Percentiles rank a stretch among this genome's conserved stretches.
phyloP scores from a whole-genome alignment of 2,797 vertebrate genomes.

The Nyctalus aviator region DNA sequence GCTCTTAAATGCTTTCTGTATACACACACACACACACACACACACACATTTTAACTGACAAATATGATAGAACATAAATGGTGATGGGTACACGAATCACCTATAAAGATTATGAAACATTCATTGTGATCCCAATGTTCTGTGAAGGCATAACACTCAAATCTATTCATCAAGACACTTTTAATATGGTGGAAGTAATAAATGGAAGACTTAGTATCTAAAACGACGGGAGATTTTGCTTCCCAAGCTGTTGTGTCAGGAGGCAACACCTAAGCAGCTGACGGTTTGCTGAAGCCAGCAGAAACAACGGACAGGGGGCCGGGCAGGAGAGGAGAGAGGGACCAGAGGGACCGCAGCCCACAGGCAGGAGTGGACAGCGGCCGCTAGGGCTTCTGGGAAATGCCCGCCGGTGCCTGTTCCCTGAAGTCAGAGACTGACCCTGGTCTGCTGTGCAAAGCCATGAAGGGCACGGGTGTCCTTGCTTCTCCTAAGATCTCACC shows the following conservation, averaged over 20 bases:
- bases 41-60: too few species aligned
- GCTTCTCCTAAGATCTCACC: neutral
- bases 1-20: neutral
- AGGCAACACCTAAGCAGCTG: neutral
- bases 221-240: constrained; percentile 21
- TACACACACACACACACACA: neutral
- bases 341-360: neutral
- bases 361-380: neutral
- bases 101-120: neutral
- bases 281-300: neutral
- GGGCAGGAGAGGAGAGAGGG: neutral
- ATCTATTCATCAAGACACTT: constrained; percentile 22
- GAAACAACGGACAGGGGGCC: neutral
- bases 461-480: neutral
- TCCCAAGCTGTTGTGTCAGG: neutral
- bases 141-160: constrained; percentile 25
- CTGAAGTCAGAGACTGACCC: neutral
- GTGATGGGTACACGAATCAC: neutral
- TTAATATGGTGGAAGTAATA: constrained; percentile 26
- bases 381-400: neutral
- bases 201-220: neutral
- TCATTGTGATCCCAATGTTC: neutral
- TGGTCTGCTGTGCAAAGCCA: neutral
- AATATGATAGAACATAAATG: neutral
- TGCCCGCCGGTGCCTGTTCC: neutral